Percentiles rank a stretch among this genome's conserved stretches.
Conservation (phyloP, 2,888 invertebrate species). For the Drosophila greeni region DNA sequence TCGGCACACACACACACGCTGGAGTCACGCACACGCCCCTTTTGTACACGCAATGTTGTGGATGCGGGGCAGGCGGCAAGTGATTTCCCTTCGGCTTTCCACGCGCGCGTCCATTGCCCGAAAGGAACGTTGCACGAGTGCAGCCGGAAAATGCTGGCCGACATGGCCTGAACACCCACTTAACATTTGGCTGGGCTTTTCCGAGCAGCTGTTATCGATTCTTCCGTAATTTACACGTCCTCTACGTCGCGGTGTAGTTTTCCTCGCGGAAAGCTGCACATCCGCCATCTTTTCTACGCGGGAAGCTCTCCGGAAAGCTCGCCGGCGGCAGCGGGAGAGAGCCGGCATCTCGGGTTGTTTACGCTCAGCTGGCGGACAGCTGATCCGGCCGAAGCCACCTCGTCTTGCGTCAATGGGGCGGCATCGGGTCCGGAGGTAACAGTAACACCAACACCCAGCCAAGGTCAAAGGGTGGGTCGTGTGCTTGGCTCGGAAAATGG, state of each 20-base stretch:
- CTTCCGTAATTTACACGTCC: constrained; percentile 2
- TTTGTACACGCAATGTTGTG: constrained; percentile 39
- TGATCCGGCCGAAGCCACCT: constrained; percentile 9
- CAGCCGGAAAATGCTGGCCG: constrained; percentile 54
- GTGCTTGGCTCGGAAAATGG: neutral
- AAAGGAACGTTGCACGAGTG: constrained; percentile 69
- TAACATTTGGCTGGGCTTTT: constrained; percentile 24
- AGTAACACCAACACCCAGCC: constrained; percentile 2
- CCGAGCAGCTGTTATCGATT: constrained; percentile 25
- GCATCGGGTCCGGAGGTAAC: neutral
- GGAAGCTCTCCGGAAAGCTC: constrained; percentile 8
- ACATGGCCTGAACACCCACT: constrained; percentile 1
- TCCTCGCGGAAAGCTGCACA: neutral
- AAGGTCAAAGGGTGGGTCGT: constrained; percentile 23
- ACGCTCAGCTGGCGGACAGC: constrained; percentile 28
- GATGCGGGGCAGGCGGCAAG: constrained; percentile 36
- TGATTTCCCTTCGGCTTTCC: constrained; percentile 34
- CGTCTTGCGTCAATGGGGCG: constrained; percentile 18
- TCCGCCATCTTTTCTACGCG: constrained; percentile 12
- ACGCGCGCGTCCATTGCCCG: constrained; percentile 62
- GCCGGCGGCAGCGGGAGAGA: neutral
- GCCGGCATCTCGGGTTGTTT: constrained; percentile 24
- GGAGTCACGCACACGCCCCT: constrained; percentile 41
- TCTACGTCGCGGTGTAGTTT: constrained; percentile 14
- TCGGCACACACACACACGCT: constrained; percentile 29